Conservation (phyloP, 2,113 vertebrate species). For the Octodon degus region DNA sequence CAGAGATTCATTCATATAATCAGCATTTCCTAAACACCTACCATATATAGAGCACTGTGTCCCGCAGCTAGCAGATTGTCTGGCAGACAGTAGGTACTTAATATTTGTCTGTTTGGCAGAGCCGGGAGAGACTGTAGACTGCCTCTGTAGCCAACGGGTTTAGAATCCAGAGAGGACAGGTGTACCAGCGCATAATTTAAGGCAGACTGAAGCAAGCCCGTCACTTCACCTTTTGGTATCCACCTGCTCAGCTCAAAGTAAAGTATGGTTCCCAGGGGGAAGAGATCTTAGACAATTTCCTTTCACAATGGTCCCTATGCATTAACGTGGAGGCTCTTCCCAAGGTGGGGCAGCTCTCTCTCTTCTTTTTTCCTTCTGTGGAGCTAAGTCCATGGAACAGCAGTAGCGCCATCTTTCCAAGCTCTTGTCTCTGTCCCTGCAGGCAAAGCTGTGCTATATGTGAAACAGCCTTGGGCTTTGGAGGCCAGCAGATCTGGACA, state of each 20-base stretch:
- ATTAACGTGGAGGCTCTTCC: neutral
- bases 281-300: neutral
- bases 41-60: neutral
- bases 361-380: neutral
- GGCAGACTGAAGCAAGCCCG: neutral
- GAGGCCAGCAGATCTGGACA: neutral
- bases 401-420: neutral
- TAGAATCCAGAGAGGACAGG: neutral
- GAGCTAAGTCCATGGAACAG: neutral
- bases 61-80: neutral
- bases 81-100: neutral
- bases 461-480: neutral
- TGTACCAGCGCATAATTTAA: neutral
- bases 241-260: neutral
- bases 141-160: neutral
- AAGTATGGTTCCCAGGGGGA: neutral
- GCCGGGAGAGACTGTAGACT: neutral
- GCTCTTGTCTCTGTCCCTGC: neutral
- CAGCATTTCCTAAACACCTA: neutral
- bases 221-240: neutral
- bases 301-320: neutral
- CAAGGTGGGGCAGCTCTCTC: neutral
- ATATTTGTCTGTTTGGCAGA: neutral
- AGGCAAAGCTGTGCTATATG: neutral
- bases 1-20: neutral